These are phyloP conservation scores for Panthera uncia DNA, from an alignment of 2,113 vertebrate genomes.

Conservation along the genomic window DNA sequence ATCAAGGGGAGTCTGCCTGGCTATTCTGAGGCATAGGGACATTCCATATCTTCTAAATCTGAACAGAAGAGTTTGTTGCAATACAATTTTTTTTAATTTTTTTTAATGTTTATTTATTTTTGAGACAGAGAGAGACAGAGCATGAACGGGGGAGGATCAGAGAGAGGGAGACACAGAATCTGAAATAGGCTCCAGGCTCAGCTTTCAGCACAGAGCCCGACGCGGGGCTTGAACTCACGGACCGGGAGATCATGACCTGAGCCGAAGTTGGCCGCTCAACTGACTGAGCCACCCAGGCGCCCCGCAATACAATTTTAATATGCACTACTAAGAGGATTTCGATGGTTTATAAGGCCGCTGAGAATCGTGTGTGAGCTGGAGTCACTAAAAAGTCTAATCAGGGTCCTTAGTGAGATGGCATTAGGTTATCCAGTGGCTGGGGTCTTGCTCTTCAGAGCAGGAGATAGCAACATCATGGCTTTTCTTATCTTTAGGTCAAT, in stretches of 20 bases:
- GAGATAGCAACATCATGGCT: neutral
- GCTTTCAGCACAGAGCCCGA: too few species aligned
- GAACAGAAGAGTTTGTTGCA: neutral
- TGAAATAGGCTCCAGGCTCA: too few species aligned
- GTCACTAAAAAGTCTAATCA: neutral
- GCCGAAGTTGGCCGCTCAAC: too few species aligned
- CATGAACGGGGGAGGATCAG: too few species aligned
- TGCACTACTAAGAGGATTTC: neutral
- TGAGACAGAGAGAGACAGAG: too few species aligned
- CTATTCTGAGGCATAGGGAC: neutral
- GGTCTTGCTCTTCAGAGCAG: neutral
- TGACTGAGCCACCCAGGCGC: too few species aligned
- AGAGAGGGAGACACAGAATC: too few species aligned
- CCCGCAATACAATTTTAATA: neutral
- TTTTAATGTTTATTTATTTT: too few species aligned
- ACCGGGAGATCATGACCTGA: too few species aligned
- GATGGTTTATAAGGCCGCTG: neutral
- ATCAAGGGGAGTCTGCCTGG: neutral
- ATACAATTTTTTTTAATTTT: neutral
- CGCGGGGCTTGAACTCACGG: too few species aligned
- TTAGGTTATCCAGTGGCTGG: neutral
- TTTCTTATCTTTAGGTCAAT: neutral
- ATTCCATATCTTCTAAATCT: neutral
- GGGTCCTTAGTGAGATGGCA: neutral
- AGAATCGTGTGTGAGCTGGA: neutral